Conservation (phyloP, 2,113 vertebrate species). For the Pipra filicauda region DNA sequence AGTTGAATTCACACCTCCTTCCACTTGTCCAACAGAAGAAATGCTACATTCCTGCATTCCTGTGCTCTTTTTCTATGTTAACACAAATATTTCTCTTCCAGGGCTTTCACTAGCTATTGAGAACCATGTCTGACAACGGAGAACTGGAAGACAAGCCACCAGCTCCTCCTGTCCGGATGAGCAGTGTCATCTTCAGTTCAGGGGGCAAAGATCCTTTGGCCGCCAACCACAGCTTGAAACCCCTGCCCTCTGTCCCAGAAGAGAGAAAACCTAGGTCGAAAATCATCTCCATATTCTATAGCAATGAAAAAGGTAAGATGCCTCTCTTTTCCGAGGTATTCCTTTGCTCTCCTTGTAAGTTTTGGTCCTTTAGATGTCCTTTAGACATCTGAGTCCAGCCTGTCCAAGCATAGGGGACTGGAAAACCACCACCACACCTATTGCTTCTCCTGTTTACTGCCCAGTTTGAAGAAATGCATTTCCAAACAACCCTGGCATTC, state of each 20-base stretch:
- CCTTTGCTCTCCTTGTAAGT: neutral
- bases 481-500: neutral
- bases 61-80: neutral
- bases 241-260: slow-evolving; percentile 94
- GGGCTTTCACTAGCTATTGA: slow-evolving; percentile 54
- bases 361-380: neutral
- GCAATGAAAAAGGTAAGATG: slow-evolving; percentile 88
- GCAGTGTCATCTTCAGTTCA: slow-evolving; percentile 88
- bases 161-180: slow-evolving; percentile 95
- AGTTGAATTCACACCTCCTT: neutral
- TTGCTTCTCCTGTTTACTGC: neutral
- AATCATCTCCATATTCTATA: slow-evolving; percentile 95
- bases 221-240: slow-evolving; percentile 93
- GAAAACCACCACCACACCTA: neutral
- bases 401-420: neutral
- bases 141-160: slow-evolving; percentile 97
- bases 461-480: neutral
- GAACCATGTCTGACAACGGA: slow-evolving; percentile 93
- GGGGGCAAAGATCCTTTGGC: slow-evolving; percentile 87
- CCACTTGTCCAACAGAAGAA: neutral
- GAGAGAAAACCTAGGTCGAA: slow-evolving; percentile 92
- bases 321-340: neutral
- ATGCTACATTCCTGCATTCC: neutral
- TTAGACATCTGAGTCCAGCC: neutral
- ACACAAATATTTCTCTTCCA: slow-evolving; percentile 30